Conservation (phyloP, 2,797 vertebrate genomes). For the Danio choprae region DNA sequence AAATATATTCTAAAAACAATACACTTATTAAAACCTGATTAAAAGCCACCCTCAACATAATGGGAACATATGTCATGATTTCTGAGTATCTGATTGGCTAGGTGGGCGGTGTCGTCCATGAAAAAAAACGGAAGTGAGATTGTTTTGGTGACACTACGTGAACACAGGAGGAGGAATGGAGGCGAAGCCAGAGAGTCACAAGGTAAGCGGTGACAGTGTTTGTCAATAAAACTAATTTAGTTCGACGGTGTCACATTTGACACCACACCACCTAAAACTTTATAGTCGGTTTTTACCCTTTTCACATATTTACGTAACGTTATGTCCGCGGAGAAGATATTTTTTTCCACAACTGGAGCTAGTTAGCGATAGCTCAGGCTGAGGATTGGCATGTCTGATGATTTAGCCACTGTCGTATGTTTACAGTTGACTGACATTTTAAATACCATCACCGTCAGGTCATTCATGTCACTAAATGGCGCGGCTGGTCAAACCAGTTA, state of each 20-base stretch:
- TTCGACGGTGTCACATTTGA: not conserved
- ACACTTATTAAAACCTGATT: not conserved
- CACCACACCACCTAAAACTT: not conserved
- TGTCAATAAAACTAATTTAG: not conserved
- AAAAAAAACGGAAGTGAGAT: conserved; percentile 59
- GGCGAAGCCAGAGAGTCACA: conserved; percentile 66
- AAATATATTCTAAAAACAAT: not conserved
- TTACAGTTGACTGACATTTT: not conserved
- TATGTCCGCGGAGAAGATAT: not conserved
- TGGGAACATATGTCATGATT: not conserved
- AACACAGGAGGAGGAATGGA: conserved; percentile 70
- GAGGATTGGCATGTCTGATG: not conserved
- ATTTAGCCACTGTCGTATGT: conserved; percentile 29
- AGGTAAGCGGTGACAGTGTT: conserved; percentile 64
- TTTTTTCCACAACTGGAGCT: conserved; percentile 21
- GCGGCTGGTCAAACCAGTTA: conserved; percentile 14
- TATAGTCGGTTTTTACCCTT: not conserved
- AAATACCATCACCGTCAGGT: not conserved
- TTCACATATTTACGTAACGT: not conserved
- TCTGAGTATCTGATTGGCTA: not conserved
- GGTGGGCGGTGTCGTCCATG: not conserved
- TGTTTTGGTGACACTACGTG: conserved; percentile 72
- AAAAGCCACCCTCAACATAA: not conserved
- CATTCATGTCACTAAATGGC: not conserved
- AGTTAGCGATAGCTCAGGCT: conserved; percentile 33